Evolutionary conservation across 2,888 invertebrate species (phyloP), one percentile per base, ranked within the genome.

Genomic region (Amphipoea oculea): DNA sequence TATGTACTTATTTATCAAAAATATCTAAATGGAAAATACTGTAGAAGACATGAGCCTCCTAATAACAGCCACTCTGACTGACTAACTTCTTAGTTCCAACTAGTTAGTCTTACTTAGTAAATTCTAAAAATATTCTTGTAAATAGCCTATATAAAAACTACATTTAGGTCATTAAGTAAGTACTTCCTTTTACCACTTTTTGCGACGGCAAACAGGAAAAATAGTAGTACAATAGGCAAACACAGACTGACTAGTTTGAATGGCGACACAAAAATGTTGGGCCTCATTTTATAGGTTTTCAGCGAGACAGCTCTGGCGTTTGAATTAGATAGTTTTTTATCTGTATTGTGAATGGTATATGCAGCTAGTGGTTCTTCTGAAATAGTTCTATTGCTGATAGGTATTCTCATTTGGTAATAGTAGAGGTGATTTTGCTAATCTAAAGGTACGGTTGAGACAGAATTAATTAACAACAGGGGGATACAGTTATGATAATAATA

Each of bases 121-220:
- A n/a, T 60, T 57, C 23, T 57, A 57, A 57, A 54, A 57, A 57
- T 23, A 11, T 20, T 54, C 20, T 23, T 23, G 9, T 29, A 36
- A 57, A n/a, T 57, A 11, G 57, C 11, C 1, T n/a, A n/a, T 23
- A 11, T 69, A 17, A 40, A 40, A 63, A 51, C 23, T 68, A 69
- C 4, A 81, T 79, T 40, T 67, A 79, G 73, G 79, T 73, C 69
- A 73, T 67, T 63, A 40, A 40, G 40, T 63, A 40, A 40, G 40
- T 40, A 79, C 63, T 84, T 84, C 84, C 84, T 84, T 72, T 69
- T 63, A 69, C 9, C 40, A 62, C 42, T 51, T 75, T 86, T 84
- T 85, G 72, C 54, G 63, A 3, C 40, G 29, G 40, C 42, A 51
- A 73, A 87, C 85, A 85, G 85, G 87, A 85, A 87, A 86, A 87